Conservation (phyloP, 2,888 invertebrate species). For the Raillietiella orientalis region DNA sequence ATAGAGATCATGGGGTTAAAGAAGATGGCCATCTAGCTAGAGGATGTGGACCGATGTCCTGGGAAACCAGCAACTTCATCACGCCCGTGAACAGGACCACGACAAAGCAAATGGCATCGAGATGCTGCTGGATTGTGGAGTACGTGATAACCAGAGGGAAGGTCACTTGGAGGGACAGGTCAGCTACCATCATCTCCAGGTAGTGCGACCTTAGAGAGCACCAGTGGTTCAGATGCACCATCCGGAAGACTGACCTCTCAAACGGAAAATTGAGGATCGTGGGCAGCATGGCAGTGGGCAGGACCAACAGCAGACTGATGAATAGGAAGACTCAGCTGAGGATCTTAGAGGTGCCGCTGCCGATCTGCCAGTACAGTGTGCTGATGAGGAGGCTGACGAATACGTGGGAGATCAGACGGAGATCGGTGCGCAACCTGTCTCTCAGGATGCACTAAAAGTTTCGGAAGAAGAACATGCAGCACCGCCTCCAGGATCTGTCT, state of each 20-base stretch:
- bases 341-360: constrained; percentile 44
- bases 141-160: constrained; percentile 39
- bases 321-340: constrained; percentile 71
- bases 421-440: constrained; percentile 12
- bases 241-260: constrained; percentile 39
- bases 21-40: constrained; percentile 67
- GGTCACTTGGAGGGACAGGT: constrained; percentile 48
- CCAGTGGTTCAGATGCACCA: constrained; percentile 69
- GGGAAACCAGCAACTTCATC: constrained; percentile 33
- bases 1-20: constrained; percentile 87
- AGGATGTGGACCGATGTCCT: constrained; percentile 34
- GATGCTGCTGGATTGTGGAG: constrained; percentile 40
- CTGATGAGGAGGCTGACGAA: constrained; percentile 57
- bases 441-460: constrained; percentile 16
- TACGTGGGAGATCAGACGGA: constrained; percentile 21
- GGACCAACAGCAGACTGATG: constrained; percentile 53
- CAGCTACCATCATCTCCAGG: constrained; percentile 36
- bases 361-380: constrained; percentile 54
- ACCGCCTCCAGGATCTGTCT: constrained; percentile 26
- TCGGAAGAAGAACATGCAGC: constrained; percentile 47
- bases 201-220: constrained; percentile 55
- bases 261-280: constrained; percentile 65
- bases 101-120: constrained; percentile 22
- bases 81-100: constrained; percentile 30
- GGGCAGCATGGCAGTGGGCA: constrained; percentile 86